Percentiles rank a stretch among this genome's conserved stretches.
phyloP scores from a whole-genome alignment of 2,888 invertebrate genomes.

The Microplitis deprimator region DNA sequence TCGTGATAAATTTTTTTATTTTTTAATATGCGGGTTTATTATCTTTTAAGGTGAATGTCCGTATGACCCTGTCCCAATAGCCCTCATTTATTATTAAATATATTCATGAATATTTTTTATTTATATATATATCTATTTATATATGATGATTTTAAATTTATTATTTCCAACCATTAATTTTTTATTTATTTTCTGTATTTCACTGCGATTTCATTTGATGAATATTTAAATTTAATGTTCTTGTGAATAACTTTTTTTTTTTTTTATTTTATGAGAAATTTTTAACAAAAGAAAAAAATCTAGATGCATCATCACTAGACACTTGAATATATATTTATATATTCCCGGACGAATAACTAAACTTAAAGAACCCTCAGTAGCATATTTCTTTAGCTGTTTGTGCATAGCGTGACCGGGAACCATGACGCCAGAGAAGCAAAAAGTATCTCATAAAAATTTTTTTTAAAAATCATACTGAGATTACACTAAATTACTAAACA shows the following conservation, averaged over 20 bases:
- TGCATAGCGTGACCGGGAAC: constrained; percentile 48
- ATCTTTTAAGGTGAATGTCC: not conserved
- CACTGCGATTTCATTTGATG: not conserved
- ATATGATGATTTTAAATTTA: no score
- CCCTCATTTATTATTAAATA: not conserved
- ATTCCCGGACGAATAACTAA: constrained; percentile 1
- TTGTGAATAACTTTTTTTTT: not conserved
- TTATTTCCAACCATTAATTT: no score
- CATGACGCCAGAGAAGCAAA: constrained; percentile 33
- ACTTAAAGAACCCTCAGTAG: not conserved
- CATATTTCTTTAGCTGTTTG: constrained; percentile 32
- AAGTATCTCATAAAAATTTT: not conserved
- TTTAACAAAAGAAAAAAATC: not conserved
- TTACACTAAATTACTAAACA: constrained; percentile 27
- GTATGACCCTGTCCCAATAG: not conserved
- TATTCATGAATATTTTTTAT: no score
- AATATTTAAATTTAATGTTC: not conserved
- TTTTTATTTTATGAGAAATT: not conserved
- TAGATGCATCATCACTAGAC: not conserved
- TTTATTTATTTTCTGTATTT: no score
- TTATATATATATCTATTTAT: no score
- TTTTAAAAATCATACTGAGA: not conserved
- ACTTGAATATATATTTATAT: not conserved
- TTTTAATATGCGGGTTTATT: not conserved
- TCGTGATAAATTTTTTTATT: not conserved